Base-by-base conservation (phyloP, 2,888 invertebrate species). In the Sisyra terminalis region DNA sequence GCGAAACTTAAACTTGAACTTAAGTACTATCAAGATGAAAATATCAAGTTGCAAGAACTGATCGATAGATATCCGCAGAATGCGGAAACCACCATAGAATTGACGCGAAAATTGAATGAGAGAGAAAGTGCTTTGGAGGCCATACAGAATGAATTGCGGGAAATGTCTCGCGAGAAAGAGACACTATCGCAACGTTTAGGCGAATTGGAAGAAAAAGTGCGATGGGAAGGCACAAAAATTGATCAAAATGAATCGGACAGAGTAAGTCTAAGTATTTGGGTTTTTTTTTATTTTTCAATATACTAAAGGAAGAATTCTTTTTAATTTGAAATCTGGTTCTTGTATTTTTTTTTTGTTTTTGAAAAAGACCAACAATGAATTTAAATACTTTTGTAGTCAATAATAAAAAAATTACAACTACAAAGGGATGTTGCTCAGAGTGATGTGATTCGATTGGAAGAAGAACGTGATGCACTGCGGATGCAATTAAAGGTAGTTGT, bases 381-480 rank as follows among this genome's bases (percentile, higher is more conserved):
- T 24, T 24, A 24, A 24, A 24, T 7, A 7, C n/a, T 24, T 24
- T 24, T 24, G 7, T 7, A 24, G 24, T 24, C 24, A 24, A 24
- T 24, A 16, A 16, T 37, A 9, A 37, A 37, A 37, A 37, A 37
- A 45, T 50, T 61, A 32, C 63, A 66, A 52, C 59, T 64, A 24
- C 77, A 78, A 56, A 61, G 71, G 32, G 74, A 77, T 50, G 50
- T 65, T 5, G 63, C 69, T 2, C 64, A 65, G 47, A 60, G 61
- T 1, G 75, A 76, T 48, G 56, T 73, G 8, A 64, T 67, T 44
- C 63, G 72, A 29, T 51, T 75, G n/a, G 69, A 71, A 46, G 67
- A 69, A 50, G 78, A 79, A 55, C 64, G 72, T 31, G 67, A 73
- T 51, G 61, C 66, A 1, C 53, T 78, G 8, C 65, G 70, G 18